Conservation (phyloP, 2,888 invertebrate species). For the Spodoptera exigua region DNA sequence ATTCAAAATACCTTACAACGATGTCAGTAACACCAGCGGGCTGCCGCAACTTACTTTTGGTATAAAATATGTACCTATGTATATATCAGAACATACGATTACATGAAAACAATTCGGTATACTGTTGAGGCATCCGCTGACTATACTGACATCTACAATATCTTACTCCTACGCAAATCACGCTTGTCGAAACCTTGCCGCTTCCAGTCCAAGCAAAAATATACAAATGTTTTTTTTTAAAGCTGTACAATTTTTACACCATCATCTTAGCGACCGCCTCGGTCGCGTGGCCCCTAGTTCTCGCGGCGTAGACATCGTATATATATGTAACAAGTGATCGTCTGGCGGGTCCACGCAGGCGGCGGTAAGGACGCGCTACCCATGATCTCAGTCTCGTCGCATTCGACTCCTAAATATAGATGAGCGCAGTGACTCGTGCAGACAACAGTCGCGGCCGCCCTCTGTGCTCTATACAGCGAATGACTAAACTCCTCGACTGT, state of each 20-base stretch:
- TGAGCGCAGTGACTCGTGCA: constrained; percentile 38
- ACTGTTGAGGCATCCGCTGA: constrained; percentile 52
- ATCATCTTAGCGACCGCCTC: constrained; percentile 68
- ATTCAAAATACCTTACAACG: constrained; percentile 78
- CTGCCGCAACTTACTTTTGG: constrained; percentile 36
- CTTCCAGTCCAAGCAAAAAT: constrained; percentile 84
- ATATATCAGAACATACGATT: constrained; percentile 44
- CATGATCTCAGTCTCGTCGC: constrained; percentile 77
- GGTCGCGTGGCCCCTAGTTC: constrained; percentile 58
- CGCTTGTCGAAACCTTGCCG: constrained; percentile 75
- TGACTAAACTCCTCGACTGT: constrained; percentile 36
- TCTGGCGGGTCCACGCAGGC: constrained; percentile 42
- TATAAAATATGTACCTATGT: constrained; percentile 50
- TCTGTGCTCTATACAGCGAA: constrained; percentile 34
- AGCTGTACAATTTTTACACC: constrained; percentile 87
- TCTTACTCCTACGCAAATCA: constrained; percentile 77
- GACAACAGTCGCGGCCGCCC: constrained; percentile 47
- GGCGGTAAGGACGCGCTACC: constrained; percentile 57
- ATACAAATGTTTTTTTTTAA: constrained; percentile 83
- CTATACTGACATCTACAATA: constrained; percentile 66
- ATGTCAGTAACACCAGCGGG: constrained; percentile 64
- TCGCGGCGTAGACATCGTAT: constrained; percentile 41
- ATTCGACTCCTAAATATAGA: constrained; percentile 68
- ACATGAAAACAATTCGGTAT: constrained; percentile 47
- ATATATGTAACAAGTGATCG: constrained; percentile 46